Conservation (phyloP, 2,797 vertebrate species). For the Mormyrops boulengeri region DNA sequence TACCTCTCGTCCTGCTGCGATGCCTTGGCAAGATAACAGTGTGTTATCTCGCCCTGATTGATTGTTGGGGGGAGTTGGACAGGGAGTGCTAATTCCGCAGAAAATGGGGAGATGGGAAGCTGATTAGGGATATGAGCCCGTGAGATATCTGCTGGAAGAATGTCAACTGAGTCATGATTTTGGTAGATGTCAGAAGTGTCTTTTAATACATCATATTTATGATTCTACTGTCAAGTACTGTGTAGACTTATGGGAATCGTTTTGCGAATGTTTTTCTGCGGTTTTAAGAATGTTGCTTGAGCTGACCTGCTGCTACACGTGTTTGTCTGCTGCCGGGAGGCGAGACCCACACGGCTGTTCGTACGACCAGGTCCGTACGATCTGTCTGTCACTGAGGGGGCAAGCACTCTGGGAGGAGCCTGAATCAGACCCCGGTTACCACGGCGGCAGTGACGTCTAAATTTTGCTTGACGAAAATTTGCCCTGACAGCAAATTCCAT, state of each 20-base stretch:
- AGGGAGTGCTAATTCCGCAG: not conserved
- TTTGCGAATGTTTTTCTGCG: not conserved
- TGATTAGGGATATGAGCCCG: not conserved
- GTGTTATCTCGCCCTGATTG: not conserved
- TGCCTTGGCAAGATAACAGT: not conserved
- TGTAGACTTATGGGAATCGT: not conserved
- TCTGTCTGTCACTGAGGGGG: not conserved
- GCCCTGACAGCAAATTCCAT: not conserved
- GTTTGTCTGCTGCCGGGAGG: not conserved
- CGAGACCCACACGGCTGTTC: not conserved
- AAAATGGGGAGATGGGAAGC: not conserved
- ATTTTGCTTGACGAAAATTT: conserved; percentile 9
- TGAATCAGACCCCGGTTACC: not conserved
- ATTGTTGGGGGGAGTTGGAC: not conserved
- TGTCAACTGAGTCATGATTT: not conserved
- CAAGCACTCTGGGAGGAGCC: not conserved
- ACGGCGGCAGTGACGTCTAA: not conserved
- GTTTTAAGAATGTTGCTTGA: not conserved
- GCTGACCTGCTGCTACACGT: not conserved
- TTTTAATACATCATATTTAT: not conserved
- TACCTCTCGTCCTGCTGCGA: not conserved
- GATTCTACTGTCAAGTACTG: not conserved
- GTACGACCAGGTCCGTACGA: not conserved
- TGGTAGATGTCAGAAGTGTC: not conserved
- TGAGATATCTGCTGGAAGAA: not conserved